Conservation (phyloP, 2,113 vertebrate species). For the Saccopteryx bilineata region DNA sequence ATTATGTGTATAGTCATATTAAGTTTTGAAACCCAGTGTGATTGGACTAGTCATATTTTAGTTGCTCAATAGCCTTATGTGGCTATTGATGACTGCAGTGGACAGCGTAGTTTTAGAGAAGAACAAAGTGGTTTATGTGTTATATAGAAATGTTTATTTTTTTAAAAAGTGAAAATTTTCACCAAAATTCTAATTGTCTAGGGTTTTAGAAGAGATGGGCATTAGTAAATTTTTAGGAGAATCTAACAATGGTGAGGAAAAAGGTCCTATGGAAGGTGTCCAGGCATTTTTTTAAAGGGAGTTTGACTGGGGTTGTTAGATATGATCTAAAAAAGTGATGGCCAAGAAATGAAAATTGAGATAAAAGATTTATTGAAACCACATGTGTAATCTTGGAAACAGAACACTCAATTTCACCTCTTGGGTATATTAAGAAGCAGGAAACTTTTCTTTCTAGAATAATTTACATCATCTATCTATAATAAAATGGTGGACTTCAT, state of each 20-base stretch:
- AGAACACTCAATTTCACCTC: slow-evolving; percentile 16
- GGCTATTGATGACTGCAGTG: background rate
- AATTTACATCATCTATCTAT: slow-evolving; percentile 7
- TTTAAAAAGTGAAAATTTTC: slow-evolving; percentile 37
- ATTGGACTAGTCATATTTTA: background rate
- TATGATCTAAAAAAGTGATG: slow-evolving; percentile 39
- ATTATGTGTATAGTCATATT: background rate
- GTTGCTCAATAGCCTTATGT: background rate
- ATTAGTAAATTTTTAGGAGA: slow-evolving; percentile 31
- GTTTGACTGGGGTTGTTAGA: background rate
- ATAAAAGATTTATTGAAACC: slow-evolving; percentile 57
- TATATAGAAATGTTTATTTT: background rate
- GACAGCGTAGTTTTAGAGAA: background rate
- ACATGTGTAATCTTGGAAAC: slow-evolving; percentile 49
- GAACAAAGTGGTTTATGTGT: slow-evolving; percentile 4
- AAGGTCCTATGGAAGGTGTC: background rate
- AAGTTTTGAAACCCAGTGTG: background rate
- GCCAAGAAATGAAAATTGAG: slow-evolving; percentile 50
- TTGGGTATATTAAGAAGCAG: slow-evolving; percentile 16
- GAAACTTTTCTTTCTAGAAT: slow-evolving; percentile 39
- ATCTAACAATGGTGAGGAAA: slow-evolving; percentile 17
- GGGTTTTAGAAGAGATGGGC: background rate
- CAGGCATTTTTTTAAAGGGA: slow-evolving; percentile 15
- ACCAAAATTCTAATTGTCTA: slow-evolving; percentile 34
- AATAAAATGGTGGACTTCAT: slow-evolving; percentile 34